A percentile compares a stretch with the other conserved stretches of the same genome.
Conservation (phyloP, 2,797 vertebrate genomes). For the Melopsittacus undulatus region DNA sequence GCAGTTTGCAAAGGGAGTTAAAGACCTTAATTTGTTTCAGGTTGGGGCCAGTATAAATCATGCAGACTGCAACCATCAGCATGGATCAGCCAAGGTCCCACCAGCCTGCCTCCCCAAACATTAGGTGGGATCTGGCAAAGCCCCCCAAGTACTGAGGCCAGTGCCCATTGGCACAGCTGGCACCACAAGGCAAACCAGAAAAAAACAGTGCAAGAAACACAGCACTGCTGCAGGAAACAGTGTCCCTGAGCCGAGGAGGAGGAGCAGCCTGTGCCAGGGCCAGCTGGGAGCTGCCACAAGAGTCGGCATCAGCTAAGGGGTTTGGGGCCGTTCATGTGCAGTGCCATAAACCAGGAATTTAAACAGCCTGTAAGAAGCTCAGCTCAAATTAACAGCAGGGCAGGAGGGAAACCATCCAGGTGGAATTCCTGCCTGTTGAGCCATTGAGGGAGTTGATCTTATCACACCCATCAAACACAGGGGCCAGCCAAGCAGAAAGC, state of each 20-base stretch:
- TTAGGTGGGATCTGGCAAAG: neutral
- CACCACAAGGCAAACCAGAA: neutral
- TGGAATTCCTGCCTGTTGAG: accelerated
- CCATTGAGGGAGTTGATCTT: neutral
- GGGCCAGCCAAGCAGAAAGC: neutral
- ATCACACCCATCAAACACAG: neutral
- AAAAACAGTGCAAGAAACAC: accelerated
- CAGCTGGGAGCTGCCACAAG: neutral
- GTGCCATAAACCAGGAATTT: neutral
- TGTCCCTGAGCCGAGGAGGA: neutral
- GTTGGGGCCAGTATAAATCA: neutral
- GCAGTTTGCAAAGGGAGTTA: neutral
- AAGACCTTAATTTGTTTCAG: neutral
- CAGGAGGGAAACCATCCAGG: neutral
- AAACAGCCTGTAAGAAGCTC: neutral
- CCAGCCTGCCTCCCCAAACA: accelerated
- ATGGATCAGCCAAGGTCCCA: accelerated
- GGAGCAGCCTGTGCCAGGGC: neutral
- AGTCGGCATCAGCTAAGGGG: neutral
- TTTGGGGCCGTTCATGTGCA: neutral
- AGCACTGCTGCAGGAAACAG: neutral
- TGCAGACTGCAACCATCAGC: neutral
- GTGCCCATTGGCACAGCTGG: neutral
- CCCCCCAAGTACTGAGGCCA: accelerated
- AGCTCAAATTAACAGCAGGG: neutral